A percentile compares a stretch with the other conserved stretches of the same genome.
Conservation (phyloP, 2,797 vertebrate species). For the Oreonectes daqikongensis region DNA sequence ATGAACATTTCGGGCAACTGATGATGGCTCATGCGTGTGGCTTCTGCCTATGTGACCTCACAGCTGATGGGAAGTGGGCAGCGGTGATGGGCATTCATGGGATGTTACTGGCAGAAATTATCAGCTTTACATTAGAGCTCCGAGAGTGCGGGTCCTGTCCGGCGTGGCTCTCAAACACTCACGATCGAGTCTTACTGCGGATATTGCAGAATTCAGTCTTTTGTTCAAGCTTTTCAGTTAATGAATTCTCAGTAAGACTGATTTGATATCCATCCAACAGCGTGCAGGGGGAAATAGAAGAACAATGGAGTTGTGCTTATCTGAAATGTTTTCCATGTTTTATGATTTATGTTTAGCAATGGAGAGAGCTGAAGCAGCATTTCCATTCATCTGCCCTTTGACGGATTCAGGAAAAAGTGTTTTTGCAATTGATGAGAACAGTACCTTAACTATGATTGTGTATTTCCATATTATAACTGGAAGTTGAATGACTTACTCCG, state of each 20-base stretch:
- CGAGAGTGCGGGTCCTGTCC: constrained; percentile 7
- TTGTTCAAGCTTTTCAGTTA: constrained; percentile 27
- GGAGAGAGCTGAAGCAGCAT: constrained; percentile 28
- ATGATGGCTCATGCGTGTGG: constrained; percentile 10
- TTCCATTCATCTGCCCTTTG: constrained; percentile 44
- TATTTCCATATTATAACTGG: background rate
- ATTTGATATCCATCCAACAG: constrained; percentile 17
- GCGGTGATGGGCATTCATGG: constrained; percentile 26
- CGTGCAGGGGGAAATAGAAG: constrained; percentile 20
- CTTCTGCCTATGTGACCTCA: constrained; percentile 20
- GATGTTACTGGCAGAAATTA: constrained; percentile 36
- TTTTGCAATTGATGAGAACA: background rate
- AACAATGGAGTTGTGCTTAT: constrained; percentile 22
- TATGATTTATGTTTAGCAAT: constrained; percentile 38
- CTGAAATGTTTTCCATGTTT: constrained; percentile 19
- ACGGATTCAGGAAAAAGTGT: background rate
- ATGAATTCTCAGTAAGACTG: background rate
- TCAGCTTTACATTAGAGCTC: constrained; percentile 42
- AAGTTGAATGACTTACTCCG: background rate
- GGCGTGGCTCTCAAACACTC: background rate
- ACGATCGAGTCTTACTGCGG: background rate
- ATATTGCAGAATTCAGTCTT: constrained; percentile 3
- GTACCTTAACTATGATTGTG: background rate
- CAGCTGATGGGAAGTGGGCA: constrained; percentile 25
- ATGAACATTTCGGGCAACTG: background rate